Evolutionary conservation across 2,113 vertebrate species (phyloP), one percentile per base, ranked within the genome.

Genomic region (Thamnaconus septentrionalis): DNA sequence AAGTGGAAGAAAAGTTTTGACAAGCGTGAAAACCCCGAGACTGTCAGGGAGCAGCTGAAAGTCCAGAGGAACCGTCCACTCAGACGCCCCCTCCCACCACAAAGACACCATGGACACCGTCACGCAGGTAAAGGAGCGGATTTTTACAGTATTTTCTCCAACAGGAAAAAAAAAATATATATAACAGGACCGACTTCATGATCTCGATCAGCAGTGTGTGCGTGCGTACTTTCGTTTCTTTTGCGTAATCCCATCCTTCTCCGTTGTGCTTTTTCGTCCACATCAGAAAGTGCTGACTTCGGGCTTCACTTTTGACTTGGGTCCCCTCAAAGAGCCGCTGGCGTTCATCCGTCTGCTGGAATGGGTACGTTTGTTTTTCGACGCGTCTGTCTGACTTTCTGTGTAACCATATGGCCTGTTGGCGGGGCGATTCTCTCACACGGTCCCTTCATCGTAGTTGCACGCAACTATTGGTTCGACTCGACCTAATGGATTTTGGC

Each of bases 341-440:
- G 95, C 95, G 4, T 97, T 97, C 76, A 93, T 97, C 67, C 95
- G 96, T 76, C 77, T 95, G 61, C 89, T 98, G 53, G 92, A 97
- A 88, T 97, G 94, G 96, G 96, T 97, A 79, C 91, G 94, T 91
- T 79, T 67, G 1, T 39, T 42, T 31, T 31, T 31, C 18, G 18
- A 31, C 18, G 18, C 18, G 18, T 31, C 18, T 31, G 18, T 31
- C 18, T 31, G 18, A 31, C 18, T 31, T 31, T 31, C 18, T 31
- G 18, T n/a, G 9, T 31, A 4, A 51, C 51, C 75, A 68, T 79
- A 70, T 73, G 57, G 75, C 44, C n/a, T 7, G 10, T 1, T 39
- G 48, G 47, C 12, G 41, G 55, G 18, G 18, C 64, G 5, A 31
- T 31, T 55, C 56, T 8, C 56, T 4, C 39, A 11, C 60, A 43